Evolutionary conservation across 2,797 vertebrate species (phyloP).

Genomic region (Takifugu ocellatus): DNA sequence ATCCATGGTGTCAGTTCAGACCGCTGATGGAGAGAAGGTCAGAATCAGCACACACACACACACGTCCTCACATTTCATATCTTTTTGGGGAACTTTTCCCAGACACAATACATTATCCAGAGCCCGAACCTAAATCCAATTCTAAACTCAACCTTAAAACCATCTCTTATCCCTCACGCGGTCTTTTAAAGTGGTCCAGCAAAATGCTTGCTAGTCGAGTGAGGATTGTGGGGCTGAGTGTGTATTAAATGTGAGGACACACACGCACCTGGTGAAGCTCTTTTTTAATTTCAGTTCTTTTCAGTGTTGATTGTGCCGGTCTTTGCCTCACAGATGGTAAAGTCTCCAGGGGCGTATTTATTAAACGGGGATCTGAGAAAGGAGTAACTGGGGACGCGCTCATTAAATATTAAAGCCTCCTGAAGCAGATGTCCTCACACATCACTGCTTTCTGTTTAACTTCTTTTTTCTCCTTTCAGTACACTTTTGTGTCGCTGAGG

Average conservation of each 20-base stretch:
- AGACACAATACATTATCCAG: too few relatives aligned
- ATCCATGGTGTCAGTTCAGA: conserved; percentile 79
- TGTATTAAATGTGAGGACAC: too few relatives aligned
- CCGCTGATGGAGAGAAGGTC: conserved; percentile 79
- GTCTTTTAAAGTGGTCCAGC: too few relatives aligned
- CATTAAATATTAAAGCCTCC: neutral
- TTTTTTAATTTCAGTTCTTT: too few relatives aligned
- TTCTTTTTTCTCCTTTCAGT: conserved; percentile 55
- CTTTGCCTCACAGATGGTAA: neutral
- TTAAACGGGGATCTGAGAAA: neutral
- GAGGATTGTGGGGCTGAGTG: too few relatives aligned
- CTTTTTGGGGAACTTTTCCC: neutral
- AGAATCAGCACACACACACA: conserved; percentile 12
- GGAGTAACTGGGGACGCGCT: neutral
- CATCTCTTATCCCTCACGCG: too few relatives aligned
- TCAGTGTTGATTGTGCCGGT: neutral
- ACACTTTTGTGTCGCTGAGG: conserved; percentile 77
- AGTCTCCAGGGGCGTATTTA: neutral
- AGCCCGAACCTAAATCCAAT: too few relatives aligned
- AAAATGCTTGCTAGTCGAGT: too few relatives aligned
- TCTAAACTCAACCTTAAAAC: too few relatives aligned
- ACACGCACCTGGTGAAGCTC: too few relatives aligned
- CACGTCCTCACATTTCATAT: neutral
- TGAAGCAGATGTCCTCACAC: neutral
- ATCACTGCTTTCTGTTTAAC: neutral